Percentiles rank a stretch among this genome's conserved stretches.
Evolutionary conservation across 2,113 vertebrate species (phyloP).

Genomic region (Solea solea): DNA sequence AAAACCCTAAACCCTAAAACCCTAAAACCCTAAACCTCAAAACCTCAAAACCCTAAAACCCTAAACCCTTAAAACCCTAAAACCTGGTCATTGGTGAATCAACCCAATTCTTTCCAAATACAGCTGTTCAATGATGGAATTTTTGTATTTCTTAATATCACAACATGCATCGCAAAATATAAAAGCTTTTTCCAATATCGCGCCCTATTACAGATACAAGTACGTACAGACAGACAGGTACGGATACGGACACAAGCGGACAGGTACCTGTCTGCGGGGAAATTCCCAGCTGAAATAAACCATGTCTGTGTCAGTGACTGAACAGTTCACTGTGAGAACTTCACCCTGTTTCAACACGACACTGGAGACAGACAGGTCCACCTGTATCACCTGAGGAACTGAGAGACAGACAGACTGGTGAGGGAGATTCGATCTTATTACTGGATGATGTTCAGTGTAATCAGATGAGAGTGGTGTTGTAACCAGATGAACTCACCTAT

Average conservation of each 20-base stretch:
- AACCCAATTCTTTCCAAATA: too few species aligned
- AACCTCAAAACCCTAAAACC: too few species aligned
- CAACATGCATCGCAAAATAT: too few species aligned
- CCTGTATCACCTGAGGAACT: conserved; percentile 84
- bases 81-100: too few species aligned
- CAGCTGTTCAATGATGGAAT: too few species aligned
- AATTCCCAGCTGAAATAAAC: conserved; percentile 90
- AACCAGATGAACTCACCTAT: conserved; percentile 59
- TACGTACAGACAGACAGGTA: conserved; percentile 10
- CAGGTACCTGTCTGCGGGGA: conserved; percentile 85
- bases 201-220: too few species aligned
- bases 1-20: too few species aligned
- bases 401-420: not conserved
- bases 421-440: not conserved
- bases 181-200: too few species aligned
- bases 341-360: conserved; percentile 87
- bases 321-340: conserved; percentile 87
- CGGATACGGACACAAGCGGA: not conserved
- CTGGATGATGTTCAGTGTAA: not conserved
- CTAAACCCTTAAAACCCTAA: too few species aligned
- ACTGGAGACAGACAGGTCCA: conserved; percentile 84
- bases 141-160: too few species aligned
- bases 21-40: too few species aligned
- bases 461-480: not conserved
- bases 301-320: conserved; percentile 83